phyloP scores from a whole-genome alignment of 2,113 vertebrate genomes.

The Mungos mungo region DNA sequence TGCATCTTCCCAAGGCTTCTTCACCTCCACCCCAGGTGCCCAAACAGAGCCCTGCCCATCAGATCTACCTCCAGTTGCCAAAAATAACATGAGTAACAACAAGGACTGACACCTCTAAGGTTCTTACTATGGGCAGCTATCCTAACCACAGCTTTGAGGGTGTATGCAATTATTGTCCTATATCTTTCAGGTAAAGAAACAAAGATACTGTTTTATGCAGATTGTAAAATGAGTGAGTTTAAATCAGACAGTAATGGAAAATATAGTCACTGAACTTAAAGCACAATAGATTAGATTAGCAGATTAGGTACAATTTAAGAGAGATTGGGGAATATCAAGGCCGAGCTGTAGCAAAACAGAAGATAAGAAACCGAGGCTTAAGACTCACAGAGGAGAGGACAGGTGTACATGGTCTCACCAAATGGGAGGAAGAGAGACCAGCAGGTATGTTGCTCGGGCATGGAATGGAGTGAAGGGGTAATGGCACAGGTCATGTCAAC shows the following conservation, averaged over 20 bases:
- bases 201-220: not conserved
- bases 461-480: rapidly evolving
- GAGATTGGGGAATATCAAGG: not conserved
- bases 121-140: not conserved
- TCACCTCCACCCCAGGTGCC: not conserved
- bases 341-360: not conserved
- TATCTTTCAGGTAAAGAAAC: not conserved
- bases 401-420: not conserved
- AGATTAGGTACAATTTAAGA: not conserved
- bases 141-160: not conserved
- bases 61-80: not conserved
- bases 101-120: not conserved
- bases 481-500: not conserved
- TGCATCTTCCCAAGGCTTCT: not conserved
- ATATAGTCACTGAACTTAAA: not conserved
- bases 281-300: not conserved
- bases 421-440: not conserved
- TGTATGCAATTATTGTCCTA: not conserved
- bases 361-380: not conserved
- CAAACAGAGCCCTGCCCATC: not conserved
- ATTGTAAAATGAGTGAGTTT: not conserved
- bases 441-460: not conserved
- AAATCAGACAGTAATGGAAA: not conserved
- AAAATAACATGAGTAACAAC: not conserved
- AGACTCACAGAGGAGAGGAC: not conserved